Evolutionary conservation across 2,888 invertebrate species (phyloP), one percentile per base, ranked within the genome.

Genomic region (Hemithea aestivaria): DNA sequence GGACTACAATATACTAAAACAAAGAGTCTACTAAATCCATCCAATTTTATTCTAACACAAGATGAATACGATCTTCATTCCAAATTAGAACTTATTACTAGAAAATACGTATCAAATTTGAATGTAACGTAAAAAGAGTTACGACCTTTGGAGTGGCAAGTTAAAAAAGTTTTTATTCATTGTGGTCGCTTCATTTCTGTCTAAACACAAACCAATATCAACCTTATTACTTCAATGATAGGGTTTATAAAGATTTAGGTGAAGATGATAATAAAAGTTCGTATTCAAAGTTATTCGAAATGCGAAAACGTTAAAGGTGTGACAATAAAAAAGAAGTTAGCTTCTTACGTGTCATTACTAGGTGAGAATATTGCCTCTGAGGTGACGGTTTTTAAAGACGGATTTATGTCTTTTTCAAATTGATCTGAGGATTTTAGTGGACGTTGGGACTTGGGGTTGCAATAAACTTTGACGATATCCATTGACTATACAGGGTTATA

Each of bases 291-390:
- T 81, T 81, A 76, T 80, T 77, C 58, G 72, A 71, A 80, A 73
- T 68, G 70, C 68, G 72, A 72, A 73, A 70, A 60, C 77, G 74
- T 77, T 81, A 81, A 82, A 85, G 84, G 85, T 83, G 81, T 57
- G 73, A 66, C 75, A 70, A 82, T 87, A 87, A 85, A 87, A 87
- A 80, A 75, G 78, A 81, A 81, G 81, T 85, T 81, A 80, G 77
- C 79, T 72, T 77, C 84, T 85, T 85, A 75, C 72, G 75, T 77
- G 66, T 65, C 62, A 73, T 76, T 71, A 78, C 67, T 73, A 75
- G 73, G 73, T 73, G 73, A 51, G 67, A 56, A 63, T 68, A 67
- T 67, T 61, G 64, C 65, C 53, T 69, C 72, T 56, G 67, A 68
- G 74, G 71, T 65, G 71, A 58, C 59, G 62, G 56, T 65, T 62